These are phyloP conservation scores for Heterodera carotae DNA, from an alignment of 1,140 invertebrate genomes.

Conservation along the genomic window DNA sequence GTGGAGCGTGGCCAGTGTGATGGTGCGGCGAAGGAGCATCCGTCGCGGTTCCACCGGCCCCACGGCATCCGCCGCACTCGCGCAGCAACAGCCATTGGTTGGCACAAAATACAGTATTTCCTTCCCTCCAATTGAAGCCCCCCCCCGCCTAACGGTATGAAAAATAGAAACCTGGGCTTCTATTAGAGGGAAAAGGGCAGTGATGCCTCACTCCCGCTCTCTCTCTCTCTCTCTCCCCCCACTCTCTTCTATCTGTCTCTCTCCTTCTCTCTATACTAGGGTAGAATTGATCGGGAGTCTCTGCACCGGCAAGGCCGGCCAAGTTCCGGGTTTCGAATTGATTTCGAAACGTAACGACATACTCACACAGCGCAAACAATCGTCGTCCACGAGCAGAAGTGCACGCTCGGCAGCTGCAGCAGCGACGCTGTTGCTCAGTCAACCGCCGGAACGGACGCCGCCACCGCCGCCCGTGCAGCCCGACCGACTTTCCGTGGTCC, in stretches of 20 bases:
- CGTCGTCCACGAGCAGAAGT: not conserved
- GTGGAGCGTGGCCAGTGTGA: slow-evolving; percentile 17
- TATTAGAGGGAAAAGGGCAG: too few relatives aligned
- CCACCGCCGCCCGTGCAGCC: slow-evolving; percentile 20
- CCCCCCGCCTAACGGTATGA: too few relatives aligned
- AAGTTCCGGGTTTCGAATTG: too few relatives aligned
- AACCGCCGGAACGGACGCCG: slow-evolving; percentile 26
- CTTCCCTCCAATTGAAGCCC: too few relatives aligned
- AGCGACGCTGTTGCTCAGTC: slow-evolving; percentile 2
- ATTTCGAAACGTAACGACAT: too few relatives aligned
- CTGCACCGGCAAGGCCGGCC: not conserved
- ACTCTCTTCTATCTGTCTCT: too few relatives aligned
- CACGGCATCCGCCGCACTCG: not conserved
- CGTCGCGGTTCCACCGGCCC: not conserved
- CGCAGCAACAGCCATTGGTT: not conserved
- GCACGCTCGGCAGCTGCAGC: not conserved
- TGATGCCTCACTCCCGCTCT: too few relatives aligned
- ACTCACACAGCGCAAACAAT: not conserved
- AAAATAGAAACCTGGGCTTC: too few relatives aligned
- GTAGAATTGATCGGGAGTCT: not conserved
- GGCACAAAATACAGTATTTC: too few relatives aligned
- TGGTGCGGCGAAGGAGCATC: slow-evolving; percentile 16
- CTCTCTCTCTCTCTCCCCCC: too few relatives aligned
- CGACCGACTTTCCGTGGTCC: slow-evolving; percentile 18
- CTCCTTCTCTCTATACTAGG: too few relatives aligned